Conservation (phyloP, 2,113 vertebrate species). For the Silurus glanis region DNA sequence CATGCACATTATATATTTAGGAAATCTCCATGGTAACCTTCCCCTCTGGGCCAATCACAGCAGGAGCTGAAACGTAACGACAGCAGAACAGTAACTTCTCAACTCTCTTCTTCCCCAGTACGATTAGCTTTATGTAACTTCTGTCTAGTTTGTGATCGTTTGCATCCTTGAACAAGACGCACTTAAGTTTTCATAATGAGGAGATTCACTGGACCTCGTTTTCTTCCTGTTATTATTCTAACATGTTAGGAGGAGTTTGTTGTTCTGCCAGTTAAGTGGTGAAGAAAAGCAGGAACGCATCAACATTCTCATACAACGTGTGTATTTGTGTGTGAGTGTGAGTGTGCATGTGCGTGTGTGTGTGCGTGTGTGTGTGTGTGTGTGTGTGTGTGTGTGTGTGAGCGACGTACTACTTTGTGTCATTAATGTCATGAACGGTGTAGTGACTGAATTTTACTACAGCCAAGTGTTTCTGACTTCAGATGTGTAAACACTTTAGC, state of each 20-base stretch:
- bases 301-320: background rate
- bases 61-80: constrained; percentile 52
- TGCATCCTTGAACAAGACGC: background rate
- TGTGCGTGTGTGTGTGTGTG: too few relatives aligned
- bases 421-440: background rate
- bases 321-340: too few relatives aligned
- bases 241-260: background rate
- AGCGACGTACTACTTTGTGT: background rate
- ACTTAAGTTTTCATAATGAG: constrained; percentile 1
- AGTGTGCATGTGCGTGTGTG: too few relatives aligned
- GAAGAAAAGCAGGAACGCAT: background rate
- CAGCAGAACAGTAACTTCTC: constrained; percentile 23
- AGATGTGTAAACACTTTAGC: too few relatives aligned
- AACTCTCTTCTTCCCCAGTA: background rate
- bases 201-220: background rate
- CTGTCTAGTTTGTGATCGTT: background rate
- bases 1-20: constrained; percentile 59
- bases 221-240: constrained; percentile 18
- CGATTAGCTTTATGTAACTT: background rate
- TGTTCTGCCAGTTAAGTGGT: constrained; percentile 3
- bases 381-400: too few relatives aligned
- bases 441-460: background rate
- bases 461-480: background rate
- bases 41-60: constrained; percentile 56
- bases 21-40: constrained; percentile 64